A percentile compares a stretch with the other conserved stretches of the same genome.
phyloP scores from a whole-genome alignment of 2,888 invertebrate species.

The Lymantria dispar region DNA sequence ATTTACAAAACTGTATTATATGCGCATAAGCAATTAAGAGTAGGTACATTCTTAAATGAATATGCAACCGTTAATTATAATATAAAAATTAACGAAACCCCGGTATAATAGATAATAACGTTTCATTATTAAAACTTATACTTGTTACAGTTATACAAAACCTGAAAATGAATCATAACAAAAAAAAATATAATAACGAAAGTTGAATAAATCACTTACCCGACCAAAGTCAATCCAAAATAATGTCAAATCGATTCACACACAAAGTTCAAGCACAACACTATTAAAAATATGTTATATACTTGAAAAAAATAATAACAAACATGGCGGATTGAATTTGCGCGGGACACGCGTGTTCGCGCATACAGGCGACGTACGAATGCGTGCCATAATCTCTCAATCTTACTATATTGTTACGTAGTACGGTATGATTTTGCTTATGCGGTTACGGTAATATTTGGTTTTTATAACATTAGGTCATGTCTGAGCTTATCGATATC shows the following conservation, averaged over 20 bases:
- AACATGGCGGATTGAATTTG: slow-evolving; percentile 35
- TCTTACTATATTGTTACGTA: slow-evolving; percentile 52
- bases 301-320: slow-evolving; percentile 46
- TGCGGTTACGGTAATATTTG: slow-evolving; percentile 34
- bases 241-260: slow-evolving; percentile 18
- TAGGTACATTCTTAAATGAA: not conserved
- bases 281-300: slow-evolving; percentile 32
- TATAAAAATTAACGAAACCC: slow-evolving; percentile 8
- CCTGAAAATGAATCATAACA: slow-evolving; percentile 1
- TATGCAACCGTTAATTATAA: slow-evolving; percentile 5
- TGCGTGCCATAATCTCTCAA: slow-evolving; percentile 36
- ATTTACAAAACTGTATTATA: not conserved
- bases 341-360: slow-evolving; percentile 42
- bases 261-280: slow-evolving; percentile 25
- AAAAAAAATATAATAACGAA: not conserved
- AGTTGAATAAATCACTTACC: slow-evolving; percentile 19
- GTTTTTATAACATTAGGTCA: slow-evolving; percentile 25
- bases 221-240: slow-evolving; percentile 26
- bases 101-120: not conserved
- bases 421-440: slow-evolving; percentile 58
- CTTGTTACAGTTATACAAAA: slow-evolving; percentile 1
- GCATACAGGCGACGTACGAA: slow-evolving; percentile 46
- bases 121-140: not conserved
- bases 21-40: not conserved
- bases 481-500: not conserved